Percentiles rank a stretch among this genome's conserved stretches.
phyloP scores from a whole-genome alignment of 2,797 vertebrate genomes.

The Characodon lateralis region DNA sequence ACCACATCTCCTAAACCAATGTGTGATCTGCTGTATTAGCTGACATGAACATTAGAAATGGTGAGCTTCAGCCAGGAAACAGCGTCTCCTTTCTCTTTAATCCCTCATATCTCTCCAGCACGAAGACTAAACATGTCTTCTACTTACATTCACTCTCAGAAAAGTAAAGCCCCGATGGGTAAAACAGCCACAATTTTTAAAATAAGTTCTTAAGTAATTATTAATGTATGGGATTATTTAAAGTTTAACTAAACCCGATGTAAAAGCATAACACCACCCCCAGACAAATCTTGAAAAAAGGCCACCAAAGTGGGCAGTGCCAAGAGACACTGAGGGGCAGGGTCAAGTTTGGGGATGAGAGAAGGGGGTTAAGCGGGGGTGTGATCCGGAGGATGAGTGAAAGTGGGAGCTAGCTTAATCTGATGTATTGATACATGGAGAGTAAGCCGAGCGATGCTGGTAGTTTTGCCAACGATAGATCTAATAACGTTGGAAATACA shows the following conservation, averaged over 20 bases:
- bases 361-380: too few relatives aligned
- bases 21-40: constrained; percentile 16
- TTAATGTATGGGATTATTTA: neutral
- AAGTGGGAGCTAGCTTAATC: too few relatives aligned
- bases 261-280: too few relatives aligned
- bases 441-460: too few relatives aligned
- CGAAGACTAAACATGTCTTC: neutral
- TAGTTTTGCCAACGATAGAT: too few relatives aligned
- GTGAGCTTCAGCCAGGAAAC: constrained; percentile 51
- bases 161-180: constrained; percentile 52
- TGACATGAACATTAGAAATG: constrained; percentile 26
- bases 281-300: too few relatives aligned
- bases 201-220: neutral
- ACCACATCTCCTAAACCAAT: constrained; percentile 32
- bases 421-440: too few relatives aligned
- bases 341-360: too few relatives aligned
- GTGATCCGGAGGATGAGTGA: too few relatives aligned
- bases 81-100: constrained; percentile 7
- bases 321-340: too few relatives aligned
- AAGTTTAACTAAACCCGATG: too few relatives aligned
- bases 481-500: neutral
- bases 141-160: constrained; percentile 23
- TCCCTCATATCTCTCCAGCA: constrained; percentile 11
- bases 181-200: neutral
- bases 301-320: too few relatives aligned